phyloP scores from a whole-genome alignment of 1,140 invertebrate species.

The Drosophila willistoni region DNA sequence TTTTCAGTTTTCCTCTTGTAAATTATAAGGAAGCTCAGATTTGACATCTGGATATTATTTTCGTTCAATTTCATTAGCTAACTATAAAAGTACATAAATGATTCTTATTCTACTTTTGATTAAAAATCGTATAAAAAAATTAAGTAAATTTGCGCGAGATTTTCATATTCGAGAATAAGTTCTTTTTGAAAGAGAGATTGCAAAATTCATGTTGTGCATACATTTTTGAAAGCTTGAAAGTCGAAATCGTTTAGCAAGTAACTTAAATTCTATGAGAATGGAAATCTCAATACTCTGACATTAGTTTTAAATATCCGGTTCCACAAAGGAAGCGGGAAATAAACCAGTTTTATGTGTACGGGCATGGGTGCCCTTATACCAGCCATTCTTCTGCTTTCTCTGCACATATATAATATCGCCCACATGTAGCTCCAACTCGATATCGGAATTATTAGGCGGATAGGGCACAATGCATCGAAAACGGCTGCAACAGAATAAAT shows the following conservation, averaged over 20 bases:
- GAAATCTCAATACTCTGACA: conserved; percentile 40
- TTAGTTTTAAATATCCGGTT: conserved; percentile 83
- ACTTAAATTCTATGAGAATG: conserved; percentile 42
- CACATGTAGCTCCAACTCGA: conserved; percentile 94
- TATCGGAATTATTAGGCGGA: conserved; percentile 94
- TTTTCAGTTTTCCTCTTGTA: conserved; percentile 18
- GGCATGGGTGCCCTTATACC: conserved; percentile 96
- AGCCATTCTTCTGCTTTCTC: conserved; percentile 96
- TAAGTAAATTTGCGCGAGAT: conserved; percentile 33
- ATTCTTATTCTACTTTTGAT: conserved; percentile 55
- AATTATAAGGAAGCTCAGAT: conserved; percentile 35
- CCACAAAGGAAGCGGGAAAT: conserved; percentile 97
- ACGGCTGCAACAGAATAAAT: conserved; percentile 80
- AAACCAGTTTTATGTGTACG: conserved; percentile 95
- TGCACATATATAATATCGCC: conserved; percentile 96
- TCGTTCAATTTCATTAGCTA: conserved; percentile 51
- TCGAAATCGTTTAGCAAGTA: conserved; percentile 61
- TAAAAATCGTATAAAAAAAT: conserved; percentile 65
- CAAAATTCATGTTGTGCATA: conserved; percentile 13
- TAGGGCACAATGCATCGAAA: conserved; percentile 96
- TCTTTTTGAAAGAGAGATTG: conserved; percentile 60
- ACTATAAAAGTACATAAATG: conserved; percentile 20
- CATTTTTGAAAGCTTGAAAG: conserved; percentile 48
- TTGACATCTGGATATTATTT: conserved; percentile 15
- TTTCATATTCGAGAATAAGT: conserved; percentile 42